Base-by-base conservation (phyloP, 2,888 invertebrate species). In the Acronicta psi region DNA sequence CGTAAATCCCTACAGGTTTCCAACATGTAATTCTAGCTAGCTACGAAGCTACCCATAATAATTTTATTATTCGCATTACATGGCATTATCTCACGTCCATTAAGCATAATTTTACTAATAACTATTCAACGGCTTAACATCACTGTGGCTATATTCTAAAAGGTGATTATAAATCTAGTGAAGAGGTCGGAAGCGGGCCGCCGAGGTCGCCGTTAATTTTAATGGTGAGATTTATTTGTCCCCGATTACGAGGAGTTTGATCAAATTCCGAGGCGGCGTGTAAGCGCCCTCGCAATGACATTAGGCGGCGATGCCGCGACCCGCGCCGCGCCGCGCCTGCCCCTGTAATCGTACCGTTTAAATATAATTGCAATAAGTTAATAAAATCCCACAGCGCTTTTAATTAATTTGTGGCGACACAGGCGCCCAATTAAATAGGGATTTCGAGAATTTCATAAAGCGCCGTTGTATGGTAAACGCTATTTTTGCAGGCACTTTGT, bases 291-390 rank as follows among this genome's bases (percentile, higher is more conserved):
- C 79, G 77, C 75, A 78, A 82, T 80, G 84, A 84, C 76, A 83
- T 88, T 86, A 87, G 81, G 75, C 79, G 81, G 75, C 79, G 73
- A 73, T 67, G 75, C 74, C 70, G 69, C 72, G 78, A 77, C 75
- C 63, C 61, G 63, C 59, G 56, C 59, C 68, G 53, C 73, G 53
- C 74, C 71, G 69, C 76, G 76, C 74, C 73, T 69, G 73, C 75
- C 81, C 80, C 81, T 70, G 81, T 88, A 89, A 91, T 89, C 85
- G 86, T 77, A 76, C 78, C 89, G 86, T 88, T 90, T 89, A 90
- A 91, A 91, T 90, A 88, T 92, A 90, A 91, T 91, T 89, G 89
- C 89, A 89, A 92, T 91, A 93, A 92, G 89, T 91, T 91, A 89
- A 91, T 91, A 89, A 90, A 90, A 89, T 86, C 85, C 85, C 85